Evolutionary conservation across 2,888 invertebrate genomes (phyloP).

Genomic region (Hirtodrosophila histrioides): DNA sequence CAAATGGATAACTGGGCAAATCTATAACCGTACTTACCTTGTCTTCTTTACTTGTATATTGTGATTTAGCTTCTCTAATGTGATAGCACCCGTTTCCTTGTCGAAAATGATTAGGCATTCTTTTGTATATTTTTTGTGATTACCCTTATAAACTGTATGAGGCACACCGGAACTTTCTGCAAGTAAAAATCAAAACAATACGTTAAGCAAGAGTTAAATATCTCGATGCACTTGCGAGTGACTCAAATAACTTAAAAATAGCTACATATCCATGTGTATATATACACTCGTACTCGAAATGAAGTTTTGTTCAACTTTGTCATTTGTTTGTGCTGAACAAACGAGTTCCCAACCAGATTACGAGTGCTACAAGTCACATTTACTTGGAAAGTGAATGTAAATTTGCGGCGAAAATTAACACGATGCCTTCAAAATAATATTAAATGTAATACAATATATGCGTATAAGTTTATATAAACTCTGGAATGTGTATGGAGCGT

Average conservation of each 20-base stretch:
- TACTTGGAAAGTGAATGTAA: constrained; percentile 32
- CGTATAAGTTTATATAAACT: background rate
- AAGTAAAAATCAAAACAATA: constrained; percentile 38
- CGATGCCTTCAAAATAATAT: constrained; percentile 26
- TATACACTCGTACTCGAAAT: background rate
- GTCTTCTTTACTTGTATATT: constrained; percentile 97
- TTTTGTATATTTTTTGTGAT: constrained; percentile 92
- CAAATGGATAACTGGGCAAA: background rate
- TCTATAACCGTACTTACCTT: constrained; percentile 86
- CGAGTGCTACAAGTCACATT: constrained; percentile 25
- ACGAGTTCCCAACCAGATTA: constrained; percentile 17
- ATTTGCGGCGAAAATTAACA: constrained; percentile 33
- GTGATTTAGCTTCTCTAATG: constrained; percentile 94
- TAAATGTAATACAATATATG: constrained; percentile 15
- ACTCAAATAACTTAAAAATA: constrained; percentile 3
- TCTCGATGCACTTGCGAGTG: background rate
- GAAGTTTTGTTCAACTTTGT: constrained; percentile 29
- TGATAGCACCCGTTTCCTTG: constrained; percentile 95
- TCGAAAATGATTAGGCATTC: constrained; percentile 98
- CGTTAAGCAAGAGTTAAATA: background rate
- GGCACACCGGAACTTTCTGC: constrained; percentile 94
- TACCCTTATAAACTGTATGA: constrained; percentile 97
- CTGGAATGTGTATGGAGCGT: background rate
- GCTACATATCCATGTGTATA: background rate
- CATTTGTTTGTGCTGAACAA: constrained; percentile 14